A percentile compares a stretch with the other conserved stretches of the same genome.
Conservation (phyloP, 1,140 invertebrate genomes). For the Drosophila tani region DNA sequence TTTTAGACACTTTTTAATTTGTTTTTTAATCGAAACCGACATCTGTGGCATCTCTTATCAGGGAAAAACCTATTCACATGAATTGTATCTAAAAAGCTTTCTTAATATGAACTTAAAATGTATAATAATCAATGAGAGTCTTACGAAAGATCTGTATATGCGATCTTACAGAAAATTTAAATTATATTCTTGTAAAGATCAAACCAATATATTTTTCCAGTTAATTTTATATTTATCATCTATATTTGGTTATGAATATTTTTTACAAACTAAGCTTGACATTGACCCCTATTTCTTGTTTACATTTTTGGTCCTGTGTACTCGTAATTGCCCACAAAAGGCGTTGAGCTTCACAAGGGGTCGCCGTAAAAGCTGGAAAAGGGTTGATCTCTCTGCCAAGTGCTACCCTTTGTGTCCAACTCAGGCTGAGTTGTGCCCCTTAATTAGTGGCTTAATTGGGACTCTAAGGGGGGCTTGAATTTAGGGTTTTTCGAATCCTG, state of each 20-base stretch:
- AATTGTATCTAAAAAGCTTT: neutral
- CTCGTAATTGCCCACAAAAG: slow-evolving; percentile 30
- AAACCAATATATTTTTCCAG: no score
- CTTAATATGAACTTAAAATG: neutral
- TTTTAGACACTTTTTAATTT: neutral
- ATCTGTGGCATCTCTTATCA: no score
- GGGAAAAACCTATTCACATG: neutral
- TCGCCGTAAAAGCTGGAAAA: slow-evolving; percentile 1
- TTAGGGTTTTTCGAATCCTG: neutral
- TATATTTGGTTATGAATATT: neutral
- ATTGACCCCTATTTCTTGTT: neutral
- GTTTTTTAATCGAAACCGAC: neutral
- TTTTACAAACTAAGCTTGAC: neutral
- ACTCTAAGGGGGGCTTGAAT: neutral
- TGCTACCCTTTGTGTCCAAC: slow-evolving; percentile 21
- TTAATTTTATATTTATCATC: no score
- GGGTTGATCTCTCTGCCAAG: slow-evolving; percentile 31
- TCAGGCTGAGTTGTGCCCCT: slow-evolving; percentile 7
- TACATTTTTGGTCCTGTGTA: neutral
- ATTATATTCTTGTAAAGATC: no score
- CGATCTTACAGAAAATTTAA: no score
- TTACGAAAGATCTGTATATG: no score
- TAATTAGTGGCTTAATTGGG: slow-evolving; percentile 39
- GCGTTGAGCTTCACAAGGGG: slow-evolving; percentile 22
- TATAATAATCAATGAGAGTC: neutral